Conservation (phyloP, 1,140 invertebrate species). For the Platyscapa corneri region DNA sequence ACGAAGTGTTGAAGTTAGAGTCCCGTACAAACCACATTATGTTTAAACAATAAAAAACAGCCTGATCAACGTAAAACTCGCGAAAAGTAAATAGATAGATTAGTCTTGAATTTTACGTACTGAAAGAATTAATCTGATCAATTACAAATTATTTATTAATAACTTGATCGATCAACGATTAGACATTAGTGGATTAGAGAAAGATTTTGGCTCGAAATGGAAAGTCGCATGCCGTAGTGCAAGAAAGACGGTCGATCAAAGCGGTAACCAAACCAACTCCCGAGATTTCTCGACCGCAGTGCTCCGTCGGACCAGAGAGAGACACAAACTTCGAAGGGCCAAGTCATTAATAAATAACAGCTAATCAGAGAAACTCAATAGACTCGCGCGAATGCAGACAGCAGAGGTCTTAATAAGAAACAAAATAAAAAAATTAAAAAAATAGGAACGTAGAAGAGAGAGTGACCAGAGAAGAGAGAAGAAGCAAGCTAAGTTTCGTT, state of each 20-base stretch:
- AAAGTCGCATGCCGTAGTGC: no score
- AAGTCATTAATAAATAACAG: conserved; percentile 41
- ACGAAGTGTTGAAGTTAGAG: conserved; percentile 20
- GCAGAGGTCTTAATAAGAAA: no score
- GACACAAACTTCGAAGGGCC: neutral
- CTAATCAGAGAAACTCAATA: conserved; percentile 20
- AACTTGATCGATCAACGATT: neutral
- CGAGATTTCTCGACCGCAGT: no score
- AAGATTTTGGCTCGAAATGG: no score
- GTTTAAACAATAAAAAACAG: conserved; percentile 39
- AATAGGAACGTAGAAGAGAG: no score
- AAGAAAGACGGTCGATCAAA: no score
- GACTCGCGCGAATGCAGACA: conserved; percentile 17
- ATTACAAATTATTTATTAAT: conserved; percentile 28
- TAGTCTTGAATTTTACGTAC: conserved; percentile 9
- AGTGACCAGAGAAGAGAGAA: no score
- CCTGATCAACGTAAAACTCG: neutral
- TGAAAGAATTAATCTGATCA: neutral
- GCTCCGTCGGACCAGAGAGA: neutral
- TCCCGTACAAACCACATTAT: conserved; percentile 31
- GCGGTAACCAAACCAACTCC: no score
- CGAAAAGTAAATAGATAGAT: conserved; percentile 21
- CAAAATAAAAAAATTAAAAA: no score
- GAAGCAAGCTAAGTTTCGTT: no score
- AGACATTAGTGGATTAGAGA: neutral